These are phyloP conservation scores for Acipenser oxyrinchus DNA, from an alignment of 2,797 vertebrate species.

Conservation along the genomic window DNA sequence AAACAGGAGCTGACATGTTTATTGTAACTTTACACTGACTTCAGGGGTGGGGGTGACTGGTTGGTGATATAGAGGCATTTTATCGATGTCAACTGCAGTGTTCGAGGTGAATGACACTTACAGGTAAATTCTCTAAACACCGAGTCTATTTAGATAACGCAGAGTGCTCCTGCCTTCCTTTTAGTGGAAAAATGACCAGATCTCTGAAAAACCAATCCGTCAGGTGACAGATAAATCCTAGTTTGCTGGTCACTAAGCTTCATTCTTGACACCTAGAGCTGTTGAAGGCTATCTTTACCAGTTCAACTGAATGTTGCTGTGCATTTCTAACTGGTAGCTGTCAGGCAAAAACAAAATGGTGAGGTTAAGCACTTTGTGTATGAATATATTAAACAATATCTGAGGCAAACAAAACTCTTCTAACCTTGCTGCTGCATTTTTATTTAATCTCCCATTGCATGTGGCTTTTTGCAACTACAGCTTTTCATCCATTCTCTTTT, in stretches of 20 bases:
- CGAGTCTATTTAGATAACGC: slow-evolving; percentile 36
- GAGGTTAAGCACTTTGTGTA: too few species aligned
- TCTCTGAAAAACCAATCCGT: not conserved
- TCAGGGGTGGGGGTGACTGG: slow-evolving; percentile 9
- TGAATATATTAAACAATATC: too few species aligned
- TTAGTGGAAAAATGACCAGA: slow-evolving; percentile 8
- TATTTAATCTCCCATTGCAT: too few species aligned
- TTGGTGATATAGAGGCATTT: slow-evolving; percentile 35
- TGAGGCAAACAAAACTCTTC: too few species aligned
- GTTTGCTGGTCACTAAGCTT: not conserved
- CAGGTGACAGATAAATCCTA: not conserved
- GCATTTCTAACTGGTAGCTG: too few species aligned
- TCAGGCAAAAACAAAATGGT: too few species aligned
- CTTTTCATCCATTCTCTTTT: too few species aligned
- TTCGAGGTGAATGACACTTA: slow-evolving; percentile 42
- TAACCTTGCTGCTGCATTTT: too few species aligned
- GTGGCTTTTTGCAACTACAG: too few species aligned
- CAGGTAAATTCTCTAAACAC: slow-evolving; percentile 32
- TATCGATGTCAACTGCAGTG: slow-evolving; percentile 38
- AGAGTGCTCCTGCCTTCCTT: slow-evolving; percentile 16
- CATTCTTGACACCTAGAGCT: too few species aligned
- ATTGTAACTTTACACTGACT: slow-evolving; percentile 32
- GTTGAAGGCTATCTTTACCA: too few species aligned
- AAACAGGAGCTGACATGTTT: slow-evolving; percentile 29
- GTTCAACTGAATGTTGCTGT: too few species aligned